A percentile compares a stretch with the other conserved stretches of the same genome.
Evolutionary conservation across 1,140 invertebrate genomes (phyloP).

Genomic region (Cotesia glomerata): DNA sequence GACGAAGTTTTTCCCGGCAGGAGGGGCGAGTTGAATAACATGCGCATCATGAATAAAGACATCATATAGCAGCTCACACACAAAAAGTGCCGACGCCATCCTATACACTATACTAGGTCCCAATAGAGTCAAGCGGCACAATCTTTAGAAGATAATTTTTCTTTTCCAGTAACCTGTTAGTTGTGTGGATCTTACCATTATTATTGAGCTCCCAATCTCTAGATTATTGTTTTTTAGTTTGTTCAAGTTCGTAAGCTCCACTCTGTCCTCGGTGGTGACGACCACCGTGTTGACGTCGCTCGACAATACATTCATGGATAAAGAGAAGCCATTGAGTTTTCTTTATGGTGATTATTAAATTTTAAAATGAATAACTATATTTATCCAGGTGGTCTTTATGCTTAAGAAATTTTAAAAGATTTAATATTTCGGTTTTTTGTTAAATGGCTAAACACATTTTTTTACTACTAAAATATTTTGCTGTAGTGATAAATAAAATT

Average conservation of each 20-base stretch:
- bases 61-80: slow-evolving; percentile 40
- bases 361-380: background rate
- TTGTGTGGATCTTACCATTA: background rate
- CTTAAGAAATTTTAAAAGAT: background rate
- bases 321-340: background rate
- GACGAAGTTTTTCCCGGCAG: slow-evolving; percentile 55
- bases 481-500: too few relatives aligned
- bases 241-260: too few relatives aligned
- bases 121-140: too few relatives aligned
- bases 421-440: background rate
- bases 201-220: too few relatives aligned
- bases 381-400: slow-evolving; percentile 8
- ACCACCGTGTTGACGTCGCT: background rate
- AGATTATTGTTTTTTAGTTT: too few relatives aligned
- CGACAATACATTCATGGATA: background rate
- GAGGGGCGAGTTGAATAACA: slow-evolving; percentile 36
- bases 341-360: slow-evolving; percentile 4
- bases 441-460: background rate
- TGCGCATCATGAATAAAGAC: slow-evolving; percentile 50
- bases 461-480: too few relatives aligned
- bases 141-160: background rate
- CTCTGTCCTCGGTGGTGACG: background rate
- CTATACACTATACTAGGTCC: too few relatives aligned
- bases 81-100: slow-evolving; percentile 32
- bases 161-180: background rate